Evolutionary conservation across 2,888 invertebrate genomes (phyloP).

Genomic region (Protophormia terraenovae): DNA sequence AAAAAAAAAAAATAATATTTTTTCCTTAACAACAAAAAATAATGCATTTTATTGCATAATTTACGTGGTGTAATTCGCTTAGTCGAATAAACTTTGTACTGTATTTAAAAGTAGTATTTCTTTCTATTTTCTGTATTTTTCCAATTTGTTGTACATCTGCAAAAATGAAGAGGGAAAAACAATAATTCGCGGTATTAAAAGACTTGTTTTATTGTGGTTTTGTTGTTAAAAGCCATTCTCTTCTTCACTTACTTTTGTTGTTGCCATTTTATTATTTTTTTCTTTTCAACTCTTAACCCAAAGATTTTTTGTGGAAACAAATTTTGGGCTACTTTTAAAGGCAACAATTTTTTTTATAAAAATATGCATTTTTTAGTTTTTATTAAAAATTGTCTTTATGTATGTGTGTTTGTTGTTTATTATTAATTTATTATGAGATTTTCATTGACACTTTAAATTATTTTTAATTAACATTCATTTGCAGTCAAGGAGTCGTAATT

Average conservation of each 20-base stretch:
- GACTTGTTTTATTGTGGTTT: constrained; percentile 52
- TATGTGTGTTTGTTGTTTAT: background rate
- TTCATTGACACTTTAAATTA: constrained; percentile 44
- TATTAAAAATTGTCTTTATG: background rate
- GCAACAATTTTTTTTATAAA: constrained; percentile 6
- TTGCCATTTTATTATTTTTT: background rate
- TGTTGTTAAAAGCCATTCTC: constrained; percentile 54
- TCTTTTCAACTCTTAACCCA: background rate
- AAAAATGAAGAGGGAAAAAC: constrained; percentile 1
- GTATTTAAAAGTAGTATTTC: constrained; percentile 35
- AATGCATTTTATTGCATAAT: constrained; percentile 58
- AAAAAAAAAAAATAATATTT: background rate
- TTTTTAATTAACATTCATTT: constrained; percentile 16
- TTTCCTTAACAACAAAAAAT: background rate
- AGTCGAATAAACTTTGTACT: constrained; percentile 15
- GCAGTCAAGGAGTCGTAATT: constrained; percentile 16
- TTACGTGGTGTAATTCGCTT: constrained; percentile 58
- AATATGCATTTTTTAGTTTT: background rate
- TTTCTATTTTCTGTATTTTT: constrained; percentile 25
- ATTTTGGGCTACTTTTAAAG: constrained; percentile 17
- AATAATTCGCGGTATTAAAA: constrained; percentile 12
- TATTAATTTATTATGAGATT: constrained; percentile 40
- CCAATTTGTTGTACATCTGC: constrained; percentile 54
- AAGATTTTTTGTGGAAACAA: background rate
- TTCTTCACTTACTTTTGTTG: constrained; percentile 17